Evolutionary conservation across 2,797 vertebrate species (phyloP).

Genomic region (Myripristis murdjan): DNA sequence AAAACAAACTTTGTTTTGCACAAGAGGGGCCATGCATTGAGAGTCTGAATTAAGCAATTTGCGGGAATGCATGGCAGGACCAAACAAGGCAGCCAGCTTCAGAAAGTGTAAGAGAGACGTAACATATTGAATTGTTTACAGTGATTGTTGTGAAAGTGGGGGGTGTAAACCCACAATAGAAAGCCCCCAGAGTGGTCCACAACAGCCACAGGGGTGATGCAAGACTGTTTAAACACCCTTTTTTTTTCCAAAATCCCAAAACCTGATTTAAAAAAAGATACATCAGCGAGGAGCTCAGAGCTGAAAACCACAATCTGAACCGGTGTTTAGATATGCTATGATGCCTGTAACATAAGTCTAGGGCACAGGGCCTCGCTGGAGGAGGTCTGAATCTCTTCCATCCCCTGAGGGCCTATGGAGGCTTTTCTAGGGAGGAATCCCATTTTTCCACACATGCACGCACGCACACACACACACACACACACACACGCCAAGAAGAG

Average conservation of each 20-base stretch:
- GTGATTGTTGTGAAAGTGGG: slow-evolving; percentile 25
- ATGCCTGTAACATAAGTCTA: slow-evolving; percentile 23
- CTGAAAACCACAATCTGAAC: slow-evolving; percentile 5
- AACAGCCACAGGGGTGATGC: slow-evolving; percentile 23
- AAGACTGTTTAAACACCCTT: slow-evolving; percentile 33
- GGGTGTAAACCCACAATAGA: slow-evolving; percentile 32
- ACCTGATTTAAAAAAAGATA: too few relatives aligned
- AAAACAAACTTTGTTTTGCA: slow-evolving; percentile 61
- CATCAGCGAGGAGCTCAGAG: not conserved
- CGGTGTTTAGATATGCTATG: slow-evolving; percentile 29
- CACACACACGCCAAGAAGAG: too few relatives aligned
- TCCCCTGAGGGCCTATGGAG: slow-evolving; percentile 47
- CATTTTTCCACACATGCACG: slow-evolving; percentile 56
- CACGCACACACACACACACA: too few relatives aligned
- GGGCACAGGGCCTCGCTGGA: slow-evolving; percentile 39
- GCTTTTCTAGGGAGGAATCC: slow-evolving; percentile 52
- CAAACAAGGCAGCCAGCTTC: not conserved
- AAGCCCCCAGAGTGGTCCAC: slow-evolving; percentile 4
- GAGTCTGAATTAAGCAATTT: slow-evolving; percentile 53
- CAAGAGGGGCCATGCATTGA: slow-evolving; percentile 25
- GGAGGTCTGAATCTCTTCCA: slow-evolving; percentile 53
- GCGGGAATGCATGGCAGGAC: slow-evolving; percentile 7
- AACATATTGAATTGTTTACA: slow-evolving; percentile 25
- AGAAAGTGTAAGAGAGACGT: slow-evolving; percentile 8
- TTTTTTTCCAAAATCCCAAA: slow-evolving; percentile 4